phyloP scores from a whole-genome alignment of 2,113 vertebrate species.

The Pseudorasbora parva region DNA sequence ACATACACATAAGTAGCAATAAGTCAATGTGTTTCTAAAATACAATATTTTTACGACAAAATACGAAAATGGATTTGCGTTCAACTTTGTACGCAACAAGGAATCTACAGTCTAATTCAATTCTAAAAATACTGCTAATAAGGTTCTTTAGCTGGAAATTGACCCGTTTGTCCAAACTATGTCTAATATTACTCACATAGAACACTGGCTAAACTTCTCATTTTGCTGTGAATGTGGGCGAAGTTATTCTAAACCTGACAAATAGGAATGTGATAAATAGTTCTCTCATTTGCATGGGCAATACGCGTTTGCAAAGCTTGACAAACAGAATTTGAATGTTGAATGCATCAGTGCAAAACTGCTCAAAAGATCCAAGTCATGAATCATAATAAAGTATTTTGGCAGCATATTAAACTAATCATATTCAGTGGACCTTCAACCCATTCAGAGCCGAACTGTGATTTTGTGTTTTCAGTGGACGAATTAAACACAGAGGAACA shows the following conservation, averaged over 20 bases:
- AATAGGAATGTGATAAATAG: not conserved
- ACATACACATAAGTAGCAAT: no score
- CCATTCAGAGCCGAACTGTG: not conserved
- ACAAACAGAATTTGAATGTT: conserved; percentile 6
- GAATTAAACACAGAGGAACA: not conserved
- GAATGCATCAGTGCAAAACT: conserved; percentile 22
- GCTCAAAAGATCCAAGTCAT: not conserved
- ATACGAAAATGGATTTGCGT: no score
- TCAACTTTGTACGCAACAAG: no score
- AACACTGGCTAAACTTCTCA: not conserved
- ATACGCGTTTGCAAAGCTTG: not conserved
- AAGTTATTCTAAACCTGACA: not conserved
- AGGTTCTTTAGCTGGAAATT: not conserved
- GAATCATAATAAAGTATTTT: conserved; percentile 1
- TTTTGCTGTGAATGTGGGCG: not conserved
- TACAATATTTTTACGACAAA: no score
- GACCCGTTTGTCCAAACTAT: not conserved
- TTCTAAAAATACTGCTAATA: not conserved
- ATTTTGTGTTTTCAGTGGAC: not conserved
- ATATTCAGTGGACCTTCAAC: not conserved
- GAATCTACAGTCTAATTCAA: no score
- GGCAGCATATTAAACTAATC: not conserved
- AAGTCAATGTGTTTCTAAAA: no score
- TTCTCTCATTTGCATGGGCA: not conserved
- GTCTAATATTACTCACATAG: not conserved